Evolutionary conservation across 2,113 vertebrate genomes (phyloP), one percentile per base, ranked within the genome.

Genomic region (Monopterus albus): DNA sequence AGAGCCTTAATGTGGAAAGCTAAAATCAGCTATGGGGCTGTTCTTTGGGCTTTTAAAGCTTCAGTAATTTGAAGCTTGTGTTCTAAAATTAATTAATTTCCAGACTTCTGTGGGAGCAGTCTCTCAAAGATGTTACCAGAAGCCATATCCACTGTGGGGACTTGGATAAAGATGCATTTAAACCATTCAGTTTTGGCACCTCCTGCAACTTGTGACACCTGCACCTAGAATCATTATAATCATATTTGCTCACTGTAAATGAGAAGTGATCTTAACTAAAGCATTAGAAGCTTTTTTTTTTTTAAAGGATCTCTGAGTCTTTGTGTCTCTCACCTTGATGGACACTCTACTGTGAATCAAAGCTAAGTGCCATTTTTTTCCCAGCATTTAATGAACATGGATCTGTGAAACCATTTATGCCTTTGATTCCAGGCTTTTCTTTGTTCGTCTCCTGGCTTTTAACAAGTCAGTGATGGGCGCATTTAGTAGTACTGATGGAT

Each of bases 351-450:
- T 38, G 65, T 61, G 73, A 83, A 73, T 82, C 45, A 61, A 40
- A 59, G 76, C 63, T 36, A 63, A 72, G 69, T 77, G 45, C 57
- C 56, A 79, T 79, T 82, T n/a, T n/a, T n/a, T 85, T 72, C 50
- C 52, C 26, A 11, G 6, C 58, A 65, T 73, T 68, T 51, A 82
- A 71, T 79, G 56, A 74, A 66, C 50, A 59, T 63, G 36, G 57
- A 38, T 57, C 52, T 33, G 13, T 40, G 56, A 73, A 84, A 52
- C 49, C 62, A 62, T 79, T 75, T 64, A 40, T 40, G 9, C 18
- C 29, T 60, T 76, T 76, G 35, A 58, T 70, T 69, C 47, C 14
- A 28, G 56, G 39, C 51, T 73, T 69, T 57, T 71, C 56, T 63
- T 28, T 42, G 46, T 63, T 29, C 26, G 13, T 47, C 39, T 35